Evolutionary conservation across 2,888 invertebrate species (phyloP), one percentile per base, ranked within the genome.

Genomic region (Mesochorus sp.): DNA sequence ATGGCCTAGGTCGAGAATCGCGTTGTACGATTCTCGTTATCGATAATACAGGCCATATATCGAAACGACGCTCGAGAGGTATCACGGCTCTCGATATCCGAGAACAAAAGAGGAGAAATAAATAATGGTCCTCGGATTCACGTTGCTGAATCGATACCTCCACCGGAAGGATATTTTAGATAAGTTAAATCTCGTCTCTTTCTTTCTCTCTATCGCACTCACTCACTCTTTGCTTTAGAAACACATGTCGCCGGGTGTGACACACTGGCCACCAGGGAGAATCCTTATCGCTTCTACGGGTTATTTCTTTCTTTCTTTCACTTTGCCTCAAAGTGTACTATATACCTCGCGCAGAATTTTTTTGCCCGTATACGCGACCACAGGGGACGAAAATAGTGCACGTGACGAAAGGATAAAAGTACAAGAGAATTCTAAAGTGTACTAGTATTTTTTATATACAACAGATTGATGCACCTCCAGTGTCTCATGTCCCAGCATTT

Each of bases 181-280:
- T 77, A 77, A 77, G 61, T 77, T 49, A 67, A 31, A 26, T 31
- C 31, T 21, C 49, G 21, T 24, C 5, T 26, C 10, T 24, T 28
- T 3, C 21, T 59, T 42, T 28, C 26, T 1, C 31, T 47, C 12
- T 72, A 17, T 47, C 55, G 31, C 59, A 21, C 12, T 26, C 17
- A n/a, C 28, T 51, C 8, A 31, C 55, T 14, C 37, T 6, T 19
- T 6, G 17, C 28, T 42, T 26, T 21, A 8, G 51, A 6, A 17
- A 39, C 37, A 51, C 34, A 44, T 37, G 44, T 24, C 44, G 66
- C 53, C 72, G 66, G 66, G 44, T 49, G 55, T 77, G 77, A 77
- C 77, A 73, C 55, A 62, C 44, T 49, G 77, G 47, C 62, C 72
- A 68, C 72, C 62, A 55, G 62, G 67, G 72, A 76, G 67, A 77